A percentile compares a stretch with the other conserved stretches of the same genome.
phyloP scores from a whole-genome alignment of 2,888 invertebrate species.

The Perdita meconis region DNA sequence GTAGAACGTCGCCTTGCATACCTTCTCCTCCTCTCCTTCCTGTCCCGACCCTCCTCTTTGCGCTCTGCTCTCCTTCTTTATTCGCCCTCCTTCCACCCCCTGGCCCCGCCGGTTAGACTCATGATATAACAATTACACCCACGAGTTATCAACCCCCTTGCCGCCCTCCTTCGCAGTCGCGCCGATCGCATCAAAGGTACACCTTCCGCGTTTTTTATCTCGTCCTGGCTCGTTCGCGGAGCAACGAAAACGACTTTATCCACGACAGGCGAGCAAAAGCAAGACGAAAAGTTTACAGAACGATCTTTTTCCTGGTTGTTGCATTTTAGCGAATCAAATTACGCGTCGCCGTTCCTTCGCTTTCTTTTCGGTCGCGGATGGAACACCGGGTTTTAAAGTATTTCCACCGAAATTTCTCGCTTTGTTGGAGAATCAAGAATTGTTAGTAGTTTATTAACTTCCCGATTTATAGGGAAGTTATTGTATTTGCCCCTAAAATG shows the following conservation, averaged over 20 bases:
- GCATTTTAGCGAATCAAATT: too few relatives aligned
- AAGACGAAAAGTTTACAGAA: constrained; percentile 26
- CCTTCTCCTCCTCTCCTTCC: constrained; percentile 72
- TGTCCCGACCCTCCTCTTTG: constrained; percentile 54
- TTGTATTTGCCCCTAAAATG: too few relatives aligned
- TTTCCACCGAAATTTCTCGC: too few relatives aligned
- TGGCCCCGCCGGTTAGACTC: constrained; percentile 45
- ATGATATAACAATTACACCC: constrained; percentile 79
- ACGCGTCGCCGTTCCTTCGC: too few relatives aligned
- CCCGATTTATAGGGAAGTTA: too few relatives aligned
- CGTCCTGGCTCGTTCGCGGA: background rate
- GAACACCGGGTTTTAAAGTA: too few relatives aligned
- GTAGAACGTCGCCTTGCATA: constrained; percentile 76
- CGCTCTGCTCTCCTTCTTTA: constrained; percentile 56
- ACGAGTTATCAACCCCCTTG: constrained; percentile 72
- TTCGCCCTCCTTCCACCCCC: constrained; percentile 41
- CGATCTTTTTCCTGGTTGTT: constrained; percentile 6
- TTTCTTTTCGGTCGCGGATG: too few relatives aligned
- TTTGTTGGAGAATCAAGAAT: too few relatives aligned
- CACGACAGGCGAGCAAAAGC: background rate
- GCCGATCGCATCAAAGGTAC: constrained; percentile 57
- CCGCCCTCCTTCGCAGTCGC: constrained; percentile 9
- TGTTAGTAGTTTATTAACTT: too few relatives aligned
- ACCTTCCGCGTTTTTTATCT: constrained; percentile 32
- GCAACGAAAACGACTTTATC: constrained; percentile 43